Conservation (phyloP, 2,888 invertebrate genomes). For the Pseudococcus viburni region DNA sequence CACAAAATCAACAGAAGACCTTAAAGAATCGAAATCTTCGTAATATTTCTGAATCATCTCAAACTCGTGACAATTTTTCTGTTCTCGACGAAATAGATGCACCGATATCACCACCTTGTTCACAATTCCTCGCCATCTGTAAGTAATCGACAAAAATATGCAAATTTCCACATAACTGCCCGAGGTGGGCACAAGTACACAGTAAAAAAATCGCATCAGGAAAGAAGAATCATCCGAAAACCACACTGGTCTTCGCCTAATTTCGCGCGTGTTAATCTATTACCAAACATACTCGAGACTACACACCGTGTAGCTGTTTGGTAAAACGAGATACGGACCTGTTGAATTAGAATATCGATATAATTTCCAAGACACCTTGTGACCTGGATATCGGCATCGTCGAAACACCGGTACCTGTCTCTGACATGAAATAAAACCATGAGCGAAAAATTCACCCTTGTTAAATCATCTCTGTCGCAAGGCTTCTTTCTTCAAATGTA, state of each 20-base stretch:
- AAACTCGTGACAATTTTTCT: too few species aligned
- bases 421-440: neutral
- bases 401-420: neutral
- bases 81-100: too few species aligned
- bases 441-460: neutral
- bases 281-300: neutral
- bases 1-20: too few species aligned
- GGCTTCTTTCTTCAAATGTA: neutral
- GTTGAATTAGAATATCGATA: constrained; percentile 2
- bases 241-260: neutral
- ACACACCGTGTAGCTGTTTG: neutral
- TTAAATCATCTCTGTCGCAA: neutral
- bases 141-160: too few species aligned
- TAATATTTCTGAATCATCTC: too few species aligned
- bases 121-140: too few species aligned
- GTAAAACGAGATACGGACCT: neutral
- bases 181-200: too few species aligned
- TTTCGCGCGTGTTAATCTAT: neutral
- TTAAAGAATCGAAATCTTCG: too few species aligned
- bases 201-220: too few species aligned
- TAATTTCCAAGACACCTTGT: constrained; percentile 6
- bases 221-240: neutral
- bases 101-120: too few species aligned
- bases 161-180: too few species aligned
- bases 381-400: neutral